Conservation (phyloP, 2,797 vertebrate species). For the Numenius phaeopus region DNA sequence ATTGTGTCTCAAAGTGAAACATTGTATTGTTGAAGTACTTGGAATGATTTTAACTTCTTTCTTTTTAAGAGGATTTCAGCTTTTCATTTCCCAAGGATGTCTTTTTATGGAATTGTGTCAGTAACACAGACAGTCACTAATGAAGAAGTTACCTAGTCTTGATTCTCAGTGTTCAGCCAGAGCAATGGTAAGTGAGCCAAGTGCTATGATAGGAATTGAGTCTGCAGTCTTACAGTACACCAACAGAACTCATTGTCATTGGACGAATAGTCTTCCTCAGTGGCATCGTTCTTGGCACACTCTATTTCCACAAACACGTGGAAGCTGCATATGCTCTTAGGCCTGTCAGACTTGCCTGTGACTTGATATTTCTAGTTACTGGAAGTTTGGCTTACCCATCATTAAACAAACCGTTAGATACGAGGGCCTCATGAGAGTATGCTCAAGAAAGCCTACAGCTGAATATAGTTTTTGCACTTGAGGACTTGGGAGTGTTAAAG, state of each 20-base stretch:
- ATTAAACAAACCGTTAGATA: conserved; percentile 74
- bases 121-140: not conserved
- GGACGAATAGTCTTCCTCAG: conserved; percentile 65
- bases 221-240: conserved; percentile 76
- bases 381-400: conserved; percentile 75
- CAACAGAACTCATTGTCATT: conserved; percentile 69
- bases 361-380: conserved; percentile 78
- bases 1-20: not conserved
- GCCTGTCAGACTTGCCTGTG: conserved; percentile 71
- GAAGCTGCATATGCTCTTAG: conserved; percentile 48
- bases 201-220: not conserved
- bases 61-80: not conserved
- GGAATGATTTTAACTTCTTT: not conserved
- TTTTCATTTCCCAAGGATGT: not conserved
- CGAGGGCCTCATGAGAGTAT: not conserved
- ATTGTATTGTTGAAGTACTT: not conserved
- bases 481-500: not conserved
- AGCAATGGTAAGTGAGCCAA: not conserved
- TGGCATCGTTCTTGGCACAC: conserved; percentile 55
- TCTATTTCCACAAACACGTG: conserved; percentile 13
- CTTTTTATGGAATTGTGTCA: not conserved
- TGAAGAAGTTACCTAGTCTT: not conserved
- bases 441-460: not conserved
- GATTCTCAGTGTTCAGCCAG: not conserved
- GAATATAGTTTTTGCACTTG: not conserved